Percentiles rank a stretch among this genome's conserved stretches.
Conservation (phyloP, 2,113 vertebrate genomes). For the Candoia aspera region DNA sequence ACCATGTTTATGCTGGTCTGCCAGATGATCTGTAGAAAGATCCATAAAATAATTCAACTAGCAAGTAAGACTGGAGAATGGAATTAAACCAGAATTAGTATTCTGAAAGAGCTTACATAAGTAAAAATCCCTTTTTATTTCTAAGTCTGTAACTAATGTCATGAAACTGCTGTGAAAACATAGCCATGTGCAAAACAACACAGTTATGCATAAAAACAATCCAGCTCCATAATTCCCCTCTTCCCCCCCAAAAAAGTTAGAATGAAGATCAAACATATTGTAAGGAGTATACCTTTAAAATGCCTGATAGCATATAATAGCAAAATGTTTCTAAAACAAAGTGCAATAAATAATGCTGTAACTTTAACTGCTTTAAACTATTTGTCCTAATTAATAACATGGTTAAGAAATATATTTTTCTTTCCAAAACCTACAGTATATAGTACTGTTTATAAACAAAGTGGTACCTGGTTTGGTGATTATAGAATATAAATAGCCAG, state of each 20-base stretch:
- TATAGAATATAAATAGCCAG: not conserved
- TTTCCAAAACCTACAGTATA: not conserved
- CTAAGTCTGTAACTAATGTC: not conserved
- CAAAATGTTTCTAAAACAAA: not conserved
- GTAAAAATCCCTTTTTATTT: not conserved
- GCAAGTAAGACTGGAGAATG: not conserved
- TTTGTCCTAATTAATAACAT: not conserved
- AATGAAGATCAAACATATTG: not conserved
- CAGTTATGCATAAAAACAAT: not conserved
- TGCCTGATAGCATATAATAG: not conserved
- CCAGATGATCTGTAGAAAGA: not conserved
- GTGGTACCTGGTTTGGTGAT: not conserved
- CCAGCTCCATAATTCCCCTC: not conserved
- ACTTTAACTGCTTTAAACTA: not conserved
- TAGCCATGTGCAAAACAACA: not conserved
- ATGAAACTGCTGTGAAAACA: not conserved
- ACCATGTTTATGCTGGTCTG: not conserved
- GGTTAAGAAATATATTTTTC: not conserved
- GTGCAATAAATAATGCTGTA: not conserved
- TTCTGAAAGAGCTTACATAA: not conserved
- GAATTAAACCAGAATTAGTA: not conserved
- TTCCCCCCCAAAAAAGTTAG: not conserved
- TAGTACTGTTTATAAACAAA: too few relatives aligned
- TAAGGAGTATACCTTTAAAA: not conserved
- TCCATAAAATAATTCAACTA: conserved; percentile 9